Evolutionary conservation across 1,140 invertebrate genomes (phyloP).

Genomic region (Drosophila littoralis): DNA sequence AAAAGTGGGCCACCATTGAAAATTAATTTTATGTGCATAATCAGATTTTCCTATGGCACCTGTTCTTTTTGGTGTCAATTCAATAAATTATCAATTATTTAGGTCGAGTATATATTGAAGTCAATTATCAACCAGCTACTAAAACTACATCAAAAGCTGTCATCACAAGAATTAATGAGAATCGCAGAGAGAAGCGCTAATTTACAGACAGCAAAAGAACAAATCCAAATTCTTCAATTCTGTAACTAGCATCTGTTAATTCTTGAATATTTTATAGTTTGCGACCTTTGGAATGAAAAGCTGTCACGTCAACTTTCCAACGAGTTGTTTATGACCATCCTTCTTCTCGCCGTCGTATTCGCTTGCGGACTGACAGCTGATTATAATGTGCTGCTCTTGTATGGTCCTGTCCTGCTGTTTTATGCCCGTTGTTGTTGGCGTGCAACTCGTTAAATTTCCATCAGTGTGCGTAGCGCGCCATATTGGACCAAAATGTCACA

Average conservation of each 20-base stretch:
- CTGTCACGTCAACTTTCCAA: constrained; percentile 44
- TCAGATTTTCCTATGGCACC: too few relatives aligned
- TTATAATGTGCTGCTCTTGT: constrained; percentile 66
- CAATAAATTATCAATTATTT: too few relatives aligned
- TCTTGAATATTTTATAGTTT: neutral
- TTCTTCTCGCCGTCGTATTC: neutral
- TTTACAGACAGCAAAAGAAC: neutral
- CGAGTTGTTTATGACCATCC: constrained; percentile 68
- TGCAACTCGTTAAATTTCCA: constrained; percentile 80
- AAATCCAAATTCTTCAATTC: neutral
- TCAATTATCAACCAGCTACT: too few relatives aligned
- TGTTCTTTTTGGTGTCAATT: too few relatives aligned
- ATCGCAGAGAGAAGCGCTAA: neutral
- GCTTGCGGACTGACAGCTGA: constrained; percentile 57
- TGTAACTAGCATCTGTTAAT: neutral
- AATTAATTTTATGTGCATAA: too few relatives aligned
- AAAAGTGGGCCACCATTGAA: too few relatives aligned
- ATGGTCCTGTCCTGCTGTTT: constrained; percentile 26
- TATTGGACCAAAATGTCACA: constrained; percentile 74
- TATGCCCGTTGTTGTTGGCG: constrained; percentile 35
- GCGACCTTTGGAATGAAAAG: neutral
- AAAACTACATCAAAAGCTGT: too few relatives aligned
- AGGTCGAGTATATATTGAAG: too few relatives aligned
- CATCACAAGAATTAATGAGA: too few relatives aligned
- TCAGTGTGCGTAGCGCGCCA: constrained; percentile 74